Percentiles rank a stretch among this genome's conserved stretches.
Conservation (phyloP, 1,140 invertebrate genomes). For the Drosophila hydei region DNA sequence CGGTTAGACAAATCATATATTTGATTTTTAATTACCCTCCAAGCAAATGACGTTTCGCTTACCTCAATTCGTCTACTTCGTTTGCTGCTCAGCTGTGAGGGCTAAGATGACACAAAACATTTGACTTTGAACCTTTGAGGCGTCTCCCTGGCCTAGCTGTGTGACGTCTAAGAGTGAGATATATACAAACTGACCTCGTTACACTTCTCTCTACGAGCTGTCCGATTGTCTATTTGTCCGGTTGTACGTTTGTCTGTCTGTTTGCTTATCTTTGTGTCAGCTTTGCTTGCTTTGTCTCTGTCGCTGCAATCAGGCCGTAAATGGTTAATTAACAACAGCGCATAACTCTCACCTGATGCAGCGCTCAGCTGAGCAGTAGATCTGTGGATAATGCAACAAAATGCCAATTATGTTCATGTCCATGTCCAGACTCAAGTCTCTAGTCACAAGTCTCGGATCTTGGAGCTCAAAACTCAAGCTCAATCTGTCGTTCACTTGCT, state of each 20-base stretch:
- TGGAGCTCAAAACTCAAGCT: constrained; percentile 36
- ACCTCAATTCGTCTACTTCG: too few relatives aligned
- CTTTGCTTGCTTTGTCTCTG: constrained; percentile 7
- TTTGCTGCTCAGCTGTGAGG: too few relatives aligned
- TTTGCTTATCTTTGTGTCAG: neutral
- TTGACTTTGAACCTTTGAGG: constrained; percentile 8
- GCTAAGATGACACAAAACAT: too few relatives aligned
- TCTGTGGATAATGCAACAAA: constrained; percentile 46
- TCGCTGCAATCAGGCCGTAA: constrained; percentile 69
- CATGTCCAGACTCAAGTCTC: constrained; percentile 54
- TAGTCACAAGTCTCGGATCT: constrained; percentile 9
- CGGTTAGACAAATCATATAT: too few relatives aligned
- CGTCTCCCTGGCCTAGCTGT: neutral
- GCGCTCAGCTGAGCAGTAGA: constrained; percentile 17
- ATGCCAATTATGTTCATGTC: constrained; percentile 76
- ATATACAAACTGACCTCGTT: constrained; percentile 51
- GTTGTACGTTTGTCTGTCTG: neutral
- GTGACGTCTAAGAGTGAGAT: neutral
- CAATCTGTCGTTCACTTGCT: constrained; percentile 48
- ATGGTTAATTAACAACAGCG: constrained; percentile 80
- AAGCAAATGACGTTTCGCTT: too few relatives aligned
- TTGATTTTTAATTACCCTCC: too few relatives aligned
- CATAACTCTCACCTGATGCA: constrained; percentile 75
- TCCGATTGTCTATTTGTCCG: neutral
- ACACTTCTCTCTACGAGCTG: constrained; percentile 20